Evolutionary conservation across 2,113 vertebrate genomes (phyloP).

Genomic region (Istiophorus platypterus): DNA sequence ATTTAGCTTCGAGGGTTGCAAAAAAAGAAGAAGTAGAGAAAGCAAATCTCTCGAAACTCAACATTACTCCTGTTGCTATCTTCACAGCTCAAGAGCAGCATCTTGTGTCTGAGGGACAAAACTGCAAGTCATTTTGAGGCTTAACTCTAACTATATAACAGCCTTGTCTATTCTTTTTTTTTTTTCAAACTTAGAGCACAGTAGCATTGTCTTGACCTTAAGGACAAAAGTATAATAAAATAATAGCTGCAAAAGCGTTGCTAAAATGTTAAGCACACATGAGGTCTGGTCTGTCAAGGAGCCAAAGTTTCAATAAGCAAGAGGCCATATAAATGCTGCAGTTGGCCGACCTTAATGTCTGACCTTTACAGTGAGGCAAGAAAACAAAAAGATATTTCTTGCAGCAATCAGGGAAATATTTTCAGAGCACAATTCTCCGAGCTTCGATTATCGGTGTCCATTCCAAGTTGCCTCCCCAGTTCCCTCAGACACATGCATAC

Average conservation of each 20-base stretch:
- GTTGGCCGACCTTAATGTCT: not conserved
- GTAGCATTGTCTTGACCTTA: not conserved
- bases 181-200: not conserved
- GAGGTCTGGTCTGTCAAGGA: not conserved
- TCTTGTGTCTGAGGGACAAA: slow-evolving; percentile 70
- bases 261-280: not conserved
- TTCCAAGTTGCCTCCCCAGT: not conserved
- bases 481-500: not conserved
- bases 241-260: no score
- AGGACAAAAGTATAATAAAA: not conserved
- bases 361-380: not conserved
- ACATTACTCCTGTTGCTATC: not conserved
- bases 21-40: not conserved
- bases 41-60: not conserved
- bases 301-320: no score
- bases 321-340: no score
- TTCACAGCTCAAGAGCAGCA: slow-evolving; percentile 73
- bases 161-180: not conserved
- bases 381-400: not conserved
- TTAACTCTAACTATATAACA: not conserved
- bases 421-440: not conserved
- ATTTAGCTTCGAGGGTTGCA: not conserved
- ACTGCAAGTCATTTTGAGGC: slow-evolving; percentile 47
- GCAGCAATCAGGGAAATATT: not conserved
- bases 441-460: not conserved